A percentile compares a stretch with the other conserved stretches of the same genome.
Conservation (phyloP, 2,797 vertebrate genomes). For the Hemitrygon akajei region DNA sequence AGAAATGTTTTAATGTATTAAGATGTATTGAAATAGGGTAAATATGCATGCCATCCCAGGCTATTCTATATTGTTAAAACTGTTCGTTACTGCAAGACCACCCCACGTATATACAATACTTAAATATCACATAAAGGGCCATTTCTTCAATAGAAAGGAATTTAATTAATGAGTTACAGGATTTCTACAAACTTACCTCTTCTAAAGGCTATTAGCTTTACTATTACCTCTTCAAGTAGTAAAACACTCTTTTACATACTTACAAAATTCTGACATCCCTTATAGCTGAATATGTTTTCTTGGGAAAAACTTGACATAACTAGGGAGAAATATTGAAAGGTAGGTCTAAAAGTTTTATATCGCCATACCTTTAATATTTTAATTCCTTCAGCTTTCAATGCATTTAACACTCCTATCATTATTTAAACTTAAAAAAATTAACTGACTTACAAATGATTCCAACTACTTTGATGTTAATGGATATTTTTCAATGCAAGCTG, state of each 20-base stretch:
- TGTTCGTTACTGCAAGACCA: background rate
- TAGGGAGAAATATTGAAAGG: constrained; percentile 12
- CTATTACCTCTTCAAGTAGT: too few relatives aligned
- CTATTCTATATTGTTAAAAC: background rate
- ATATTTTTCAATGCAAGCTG: background rate
- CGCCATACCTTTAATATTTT: background rate
- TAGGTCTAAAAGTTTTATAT: background rate
- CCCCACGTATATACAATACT: background rate
- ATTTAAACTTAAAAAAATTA: constrained; percentile 47
- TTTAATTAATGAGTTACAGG: background rate
- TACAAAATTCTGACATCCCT: constrained; percentile 30
- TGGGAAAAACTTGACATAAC: background rate
- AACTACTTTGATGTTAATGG: constrained; percentile 9
- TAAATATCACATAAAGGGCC: background rate
- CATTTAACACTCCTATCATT: background rate
- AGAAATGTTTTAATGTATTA: background rate
- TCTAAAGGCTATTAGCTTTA: constrained; percentile 13
- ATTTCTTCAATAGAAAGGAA: background rate
- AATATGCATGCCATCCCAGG: background rate
- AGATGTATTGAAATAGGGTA: background rate
- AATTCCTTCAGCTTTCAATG: background rate
- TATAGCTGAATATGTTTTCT: background rate
- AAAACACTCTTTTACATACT: constrained; percentile 31
- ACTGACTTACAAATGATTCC: background rate
- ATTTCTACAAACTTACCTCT: constrained; percentile 26